Conservation (phyloP, 2,113 vertebrate species). For the Hemibagrus wyckioides region DNA sequence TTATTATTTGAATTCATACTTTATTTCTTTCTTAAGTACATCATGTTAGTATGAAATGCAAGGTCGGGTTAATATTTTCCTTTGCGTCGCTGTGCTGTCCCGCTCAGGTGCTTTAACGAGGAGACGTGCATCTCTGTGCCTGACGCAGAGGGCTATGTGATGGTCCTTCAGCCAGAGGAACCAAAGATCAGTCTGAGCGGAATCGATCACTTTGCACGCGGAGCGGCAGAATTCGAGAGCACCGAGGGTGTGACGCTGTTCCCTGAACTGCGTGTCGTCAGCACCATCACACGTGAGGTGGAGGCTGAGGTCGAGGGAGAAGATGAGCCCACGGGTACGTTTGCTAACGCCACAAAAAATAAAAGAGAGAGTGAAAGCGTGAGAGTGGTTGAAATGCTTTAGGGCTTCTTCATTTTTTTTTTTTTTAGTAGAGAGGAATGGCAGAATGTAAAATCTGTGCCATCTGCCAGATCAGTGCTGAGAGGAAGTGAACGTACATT, state of each 20-base stretch:
- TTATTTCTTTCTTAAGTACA: neutral
- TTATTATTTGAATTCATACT: neutral
- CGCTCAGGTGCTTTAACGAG: constrained; percentile 83
- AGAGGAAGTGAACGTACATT: constrained; percentile 29
- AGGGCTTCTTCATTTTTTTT: too few species aligned
- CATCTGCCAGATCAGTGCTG: constrained; percentile 62
- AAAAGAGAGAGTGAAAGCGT: neutral
- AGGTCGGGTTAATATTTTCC: neutral
- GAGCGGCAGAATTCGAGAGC: constrained; percentile 91
- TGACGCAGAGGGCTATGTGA: constrained; percentile 85
- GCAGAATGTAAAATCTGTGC: constrained; percentile 43
- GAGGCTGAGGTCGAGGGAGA: constrained; percentile 82
- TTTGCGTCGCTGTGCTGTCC: neutral
- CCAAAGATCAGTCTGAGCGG: constrained; percentile 96
- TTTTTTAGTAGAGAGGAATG: constrained; percentile 57
- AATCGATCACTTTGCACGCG: constrained; percentile 95
- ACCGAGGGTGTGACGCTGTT: constrained; percentile 87
- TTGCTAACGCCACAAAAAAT: neutral
- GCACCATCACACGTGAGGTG: constrained; percentile 93
- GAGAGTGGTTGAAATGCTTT: constrained; percentile 6
- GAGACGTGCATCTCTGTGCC: constrained; percentile 84
- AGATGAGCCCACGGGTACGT: constrained; percentile 89
- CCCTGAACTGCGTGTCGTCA: constrained; percentile 93
- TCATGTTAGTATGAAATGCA: neutral
- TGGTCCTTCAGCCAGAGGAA: constrained; percentile 95